Conservation (phyloP, 2,797 vertebrate species). For the Acanthiza pusilla region DNA sequence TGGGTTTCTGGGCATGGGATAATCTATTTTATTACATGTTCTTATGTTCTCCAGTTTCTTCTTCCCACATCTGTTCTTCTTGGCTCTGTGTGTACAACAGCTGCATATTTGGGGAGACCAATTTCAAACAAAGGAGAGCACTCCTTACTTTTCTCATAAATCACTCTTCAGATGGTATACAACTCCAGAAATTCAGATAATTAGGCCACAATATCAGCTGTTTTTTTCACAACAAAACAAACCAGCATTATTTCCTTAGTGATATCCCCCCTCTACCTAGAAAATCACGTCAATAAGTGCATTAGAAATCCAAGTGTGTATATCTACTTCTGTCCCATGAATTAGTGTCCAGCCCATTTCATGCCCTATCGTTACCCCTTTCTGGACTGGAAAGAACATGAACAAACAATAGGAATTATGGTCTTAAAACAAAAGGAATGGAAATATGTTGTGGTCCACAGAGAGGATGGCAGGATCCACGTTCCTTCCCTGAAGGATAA, state of each 20-base stretch:
- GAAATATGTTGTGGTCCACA: fast-evolving
- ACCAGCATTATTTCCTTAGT: background rate
- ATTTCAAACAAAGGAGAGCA: background rate
- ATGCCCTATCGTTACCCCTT: background rate
- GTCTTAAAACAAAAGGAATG: background rate
- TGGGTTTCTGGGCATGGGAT: background rate
- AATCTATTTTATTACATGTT: background rate
- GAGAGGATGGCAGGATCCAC: background rate
- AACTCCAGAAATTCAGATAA: background rate
- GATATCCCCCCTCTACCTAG: background rate
- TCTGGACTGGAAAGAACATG: background rate
- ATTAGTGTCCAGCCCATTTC: background rate
- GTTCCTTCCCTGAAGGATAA: background rate
- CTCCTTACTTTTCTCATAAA: background rate
- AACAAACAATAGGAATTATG: background rate
- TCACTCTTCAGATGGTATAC: background rate
- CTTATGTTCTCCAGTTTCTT: conserved; percentile 22
- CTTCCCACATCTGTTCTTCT: conserved; percentile 17
- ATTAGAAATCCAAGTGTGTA: background rate
- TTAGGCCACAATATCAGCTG: background rate
- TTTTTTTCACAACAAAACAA: background rate
- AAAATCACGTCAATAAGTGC: background rate
- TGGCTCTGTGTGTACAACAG: background rate
- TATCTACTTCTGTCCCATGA: background rate
- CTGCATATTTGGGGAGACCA: background rate